Conservation (phyloP, 1,140 invertebrate genomes). For the Aricia agestis region DNA sequence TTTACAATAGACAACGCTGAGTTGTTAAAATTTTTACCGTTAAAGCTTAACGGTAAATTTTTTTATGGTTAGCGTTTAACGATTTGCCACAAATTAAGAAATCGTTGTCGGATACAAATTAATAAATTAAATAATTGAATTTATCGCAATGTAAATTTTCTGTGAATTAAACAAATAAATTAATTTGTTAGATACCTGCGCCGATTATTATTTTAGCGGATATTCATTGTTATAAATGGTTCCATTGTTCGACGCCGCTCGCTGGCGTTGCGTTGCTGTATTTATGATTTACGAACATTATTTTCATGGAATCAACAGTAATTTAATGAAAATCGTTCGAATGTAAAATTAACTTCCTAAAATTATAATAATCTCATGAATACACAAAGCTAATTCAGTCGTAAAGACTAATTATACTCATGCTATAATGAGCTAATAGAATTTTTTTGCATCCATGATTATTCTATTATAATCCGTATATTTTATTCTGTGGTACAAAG, state of each 20-base stretch:
- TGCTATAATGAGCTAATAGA: neutral
- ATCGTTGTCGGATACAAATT: neutral
- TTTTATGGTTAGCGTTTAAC: too few relatives aligned
- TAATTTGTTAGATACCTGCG: neutral
- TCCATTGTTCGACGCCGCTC: neutral
- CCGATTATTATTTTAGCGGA: slow-evolving; percentile 3
- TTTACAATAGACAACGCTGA: too few relatives aligned
- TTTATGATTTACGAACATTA: slow-evolving; percentile 6
- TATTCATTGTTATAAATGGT: slow-evolving; percentile 11
- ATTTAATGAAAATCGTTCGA: slow-evolving; percentile 11
- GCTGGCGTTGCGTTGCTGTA: neutral
- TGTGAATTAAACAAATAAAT: slow-evolving; percentile 1
- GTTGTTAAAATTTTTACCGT: too few relatives aligned
- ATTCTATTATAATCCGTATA: too few relatives aligned
- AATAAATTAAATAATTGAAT: neutral
- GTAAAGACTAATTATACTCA: neutral
- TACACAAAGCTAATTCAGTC: neutral
- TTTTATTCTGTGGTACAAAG: too few relatives aligned
- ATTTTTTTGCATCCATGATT: neutral
- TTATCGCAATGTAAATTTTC: neutral
- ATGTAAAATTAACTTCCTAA: slow-evolving; percentile 12
- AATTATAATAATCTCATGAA: neutral
- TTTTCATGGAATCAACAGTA: slow-evolving; percentile 11
- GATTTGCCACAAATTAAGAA: neutral
- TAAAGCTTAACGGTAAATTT: too few relatives aligned